These are phyloP conservation scores for Odiellus spinosus DNA, from an alignment of 2,888 invertebrate genomes.

Conservation along the genomic window DNA sequence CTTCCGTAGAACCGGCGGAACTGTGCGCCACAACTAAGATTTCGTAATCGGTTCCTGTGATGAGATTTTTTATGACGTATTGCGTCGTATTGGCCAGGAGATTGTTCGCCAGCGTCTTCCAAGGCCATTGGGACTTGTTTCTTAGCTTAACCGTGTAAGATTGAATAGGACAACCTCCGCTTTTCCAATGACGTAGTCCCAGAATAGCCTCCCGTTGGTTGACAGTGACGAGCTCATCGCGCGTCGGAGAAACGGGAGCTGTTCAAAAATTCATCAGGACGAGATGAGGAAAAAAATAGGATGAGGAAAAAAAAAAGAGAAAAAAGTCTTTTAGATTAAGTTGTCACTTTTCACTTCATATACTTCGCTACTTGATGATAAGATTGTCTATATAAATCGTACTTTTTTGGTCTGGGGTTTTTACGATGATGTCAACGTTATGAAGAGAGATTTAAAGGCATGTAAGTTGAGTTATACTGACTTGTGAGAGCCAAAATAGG, in stretches of 20 bases:
- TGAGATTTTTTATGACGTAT: conserved; percentile 2
- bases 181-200: conserved; percentile 7
- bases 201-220: conserved; percentile 3
- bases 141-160: conserved; percentile 6
- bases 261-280: neutral
- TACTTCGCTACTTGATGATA: no score
- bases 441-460: neutral
- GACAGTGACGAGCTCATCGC: conserved; percentile 3
- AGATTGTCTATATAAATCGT: no score
- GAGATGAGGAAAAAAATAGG: neutral
- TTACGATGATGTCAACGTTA: neutral
- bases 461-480: neutral
- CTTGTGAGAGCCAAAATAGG: neutral
- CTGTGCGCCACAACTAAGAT: conserved; percentile 7
- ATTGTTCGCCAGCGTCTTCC: neutral
- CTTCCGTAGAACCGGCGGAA: conserved; percentile 10
- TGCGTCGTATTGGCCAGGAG: neutral
- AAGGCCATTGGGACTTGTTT: neutral
- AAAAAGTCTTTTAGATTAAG: neutral
- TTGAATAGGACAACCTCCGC: conserved; percentile 9
- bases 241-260: conserved; percentile 8
- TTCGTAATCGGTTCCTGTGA: conserved; percentile 7
- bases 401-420: no score
- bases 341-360: no score
- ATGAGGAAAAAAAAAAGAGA: neutral